Base-by-base conservation (phyloP, 2,797 vertebrate species). In the Poecilia picta region DNA sequence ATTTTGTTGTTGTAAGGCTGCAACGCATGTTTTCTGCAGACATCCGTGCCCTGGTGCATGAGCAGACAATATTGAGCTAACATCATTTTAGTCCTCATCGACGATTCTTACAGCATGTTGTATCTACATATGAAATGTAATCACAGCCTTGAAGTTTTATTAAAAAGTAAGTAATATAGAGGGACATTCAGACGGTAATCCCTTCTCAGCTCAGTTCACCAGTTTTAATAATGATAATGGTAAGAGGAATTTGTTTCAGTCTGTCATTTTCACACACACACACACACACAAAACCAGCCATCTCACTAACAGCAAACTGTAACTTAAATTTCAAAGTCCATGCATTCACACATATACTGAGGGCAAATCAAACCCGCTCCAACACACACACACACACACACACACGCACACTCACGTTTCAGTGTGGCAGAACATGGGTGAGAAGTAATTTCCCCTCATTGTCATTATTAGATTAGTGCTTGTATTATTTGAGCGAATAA, bases 391-490 rank as follows among this genome's bases (percentile, higher is more conserved):
- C 62, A 31, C 47, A 74, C 23, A 68, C 0, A 2, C 47, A 18
- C 46, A 0, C 47, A 5, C 53, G 25, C 47, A 43, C 77, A 64
- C 45, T 47, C 23, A 74, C 82, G 81, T 39, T 75, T 55, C 71
- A 57, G 77, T 74, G 55, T 88, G 89, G 87, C 86, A 85, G 76
- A 83, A 79, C 45, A 15, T 39, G 83, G 80, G 82, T 86, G 83
- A 89, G 79, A 87, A 90, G 90, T 80, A 93, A 95, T 94, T 93
- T 93, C 86, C 89, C 81, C 77, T 92, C 87, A 90, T 91, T 92
- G 90, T 92, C 92, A 90, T 94, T 93, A 94, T 95, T 95, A 94
- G 92, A 96, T 95, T 93, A 95, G 90, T 78, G 82, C 91, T 92
- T 92, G 92, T 92, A 85, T 92, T 87, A 92, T 94, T 95, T 84